These are phyloP conservation scores for Rosalia funebris DNA, from an alignment of 2,888 invertebrate species.

Conservation along the genomic window DNA sequence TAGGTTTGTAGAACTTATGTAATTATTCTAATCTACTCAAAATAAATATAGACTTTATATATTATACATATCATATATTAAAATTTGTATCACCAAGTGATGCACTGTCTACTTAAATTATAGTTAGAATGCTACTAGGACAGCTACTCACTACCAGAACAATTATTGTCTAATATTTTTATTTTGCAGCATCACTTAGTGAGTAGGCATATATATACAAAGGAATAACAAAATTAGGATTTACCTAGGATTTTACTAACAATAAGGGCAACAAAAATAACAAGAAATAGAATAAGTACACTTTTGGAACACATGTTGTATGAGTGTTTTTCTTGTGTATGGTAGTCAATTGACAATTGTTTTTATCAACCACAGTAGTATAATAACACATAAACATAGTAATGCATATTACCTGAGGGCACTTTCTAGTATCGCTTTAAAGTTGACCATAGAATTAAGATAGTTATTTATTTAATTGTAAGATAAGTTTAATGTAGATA, in stretches of 20 bases:
- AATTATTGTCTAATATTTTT: slow-evolving; percentile 22
- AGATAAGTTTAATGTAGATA: no score
- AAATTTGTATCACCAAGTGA: slow-evolving; percentile 9
- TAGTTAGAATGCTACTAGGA: no score
- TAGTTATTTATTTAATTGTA: no score
- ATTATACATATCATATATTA: slow-evolving; percentile 7
- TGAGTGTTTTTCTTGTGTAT: not conserved
- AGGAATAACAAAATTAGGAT: not conserved
- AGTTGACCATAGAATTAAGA: no score
- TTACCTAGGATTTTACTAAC: no score
- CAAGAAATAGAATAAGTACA: not conserved
- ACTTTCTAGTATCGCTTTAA: no score
- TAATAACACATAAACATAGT: no score
- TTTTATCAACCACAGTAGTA: no score
- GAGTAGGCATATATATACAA: not conserved
- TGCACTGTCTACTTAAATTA: slow-evolving; percentile 1
- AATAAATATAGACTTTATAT: slow-evolving; percentile 7
- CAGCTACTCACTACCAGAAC: slow-evolving; percentile 5
- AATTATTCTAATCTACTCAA: slow-evolving; percentile 7
- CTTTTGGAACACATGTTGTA: slow-evolving; percentile 6
- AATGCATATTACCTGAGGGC: no score
- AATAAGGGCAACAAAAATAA: not conserved
- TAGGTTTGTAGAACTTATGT: slow-evolving; percentile 8
- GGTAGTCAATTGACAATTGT: slow-evolving; percentile 7
- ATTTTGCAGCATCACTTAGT: slow-evolving; percentile 9